Evolutionary conservation across 2,797 vertebrate genomes (phyloP).

Genomic region (Tangara arthus): DNA sequence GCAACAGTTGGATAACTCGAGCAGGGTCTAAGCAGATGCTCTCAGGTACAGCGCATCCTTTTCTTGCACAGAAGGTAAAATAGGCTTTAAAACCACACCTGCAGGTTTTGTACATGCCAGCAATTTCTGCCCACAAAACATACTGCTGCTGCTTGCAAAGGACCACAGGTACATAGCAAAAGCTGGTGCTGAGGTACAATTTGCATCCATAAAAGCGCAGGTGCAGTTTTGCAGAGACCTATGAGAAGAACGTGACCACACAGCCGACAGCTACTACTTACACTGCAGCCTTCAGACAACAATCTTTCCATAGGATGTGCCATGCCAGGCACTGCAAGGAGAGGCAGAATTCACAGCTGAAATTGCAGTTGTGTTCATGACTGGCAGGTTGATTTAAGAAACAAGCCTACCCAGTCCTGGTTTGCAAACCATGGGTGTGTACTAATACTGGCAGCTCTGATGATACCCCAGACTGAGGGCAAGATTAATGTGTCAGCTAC

Average conservation of each 20-base stretch:
- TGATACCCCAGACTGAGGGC: not conserved
- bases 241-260: not conserved
- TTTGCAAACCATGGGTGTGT: not conserved
- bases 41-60: not conserved
- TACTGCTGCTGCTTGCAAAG: not conserved
- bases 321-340: not conserved
- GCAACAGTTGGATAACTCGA: rapidly evolving
- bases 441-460: not conserved
- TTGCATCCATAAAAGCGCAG: not conserved
- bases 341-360: not conserved
- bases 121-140: not conserved
- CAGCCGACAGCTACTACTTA: not conserved
- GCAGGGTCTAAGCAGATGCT: not conserved
- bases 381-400: not conserved
- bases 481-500: not conserved
- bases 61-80: not conserved
- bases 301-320: not conserved
- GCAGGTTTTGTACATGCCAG: not conserved
- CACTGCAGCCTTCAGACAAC: not conserved
- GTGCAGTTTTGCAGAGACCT: not conserved
- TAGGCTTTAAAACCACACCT: not conserved
- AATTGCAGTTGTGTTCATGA: not conserved
- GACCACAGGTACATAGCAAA: not conserved
- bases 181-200: not conserved
- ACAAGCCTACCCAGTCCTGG: not conserved